phyloP scores from a whole-genome alignment of 2,113 vertebrate species.

The Bubo scandiacus region DNA sequence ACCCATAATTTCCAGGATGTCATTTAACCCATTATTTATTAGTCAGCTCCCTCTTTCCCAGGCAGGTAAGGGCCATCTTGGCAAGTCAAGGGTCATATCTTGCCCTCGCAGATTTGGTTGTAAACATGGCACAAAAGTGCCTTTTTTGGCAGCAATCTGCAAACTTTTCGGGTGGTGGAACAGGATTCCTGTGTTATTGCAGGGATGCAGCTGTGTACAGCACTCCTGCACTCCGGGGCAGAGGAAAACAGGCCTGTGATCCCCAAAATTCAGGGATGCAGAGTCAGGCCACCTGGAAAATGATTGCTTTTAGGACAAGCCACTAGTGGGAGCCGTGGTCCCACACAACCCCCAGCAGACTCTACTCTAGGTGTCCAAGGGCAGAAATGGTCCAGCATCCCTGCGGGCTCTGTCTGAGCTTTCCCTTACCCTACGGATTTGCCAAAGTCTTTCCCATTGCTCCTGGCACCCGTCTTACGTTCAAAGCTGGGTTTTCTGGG shows the following conservation, averaged over 20 bases:
- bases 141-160: background rate
- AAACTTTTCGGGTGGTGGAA: no score
- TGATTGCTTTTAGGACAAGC: background rate
- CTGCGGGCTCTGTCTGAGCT: accelerated
- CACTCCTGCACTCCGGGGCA: accelerated
- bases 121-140: accelerated
- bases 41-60: background rate
- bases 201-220: background rate
- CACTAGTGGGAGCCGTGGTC: constrained; percentile 32
- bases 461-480: background rate
- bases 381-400: accelerated
- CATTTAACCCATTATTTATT: background rate
- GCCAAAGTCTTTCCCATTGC: no score
- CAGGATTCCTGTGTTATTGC: no score
- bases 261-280: background rate
- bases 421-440: accelerated
- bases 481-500: background rate
- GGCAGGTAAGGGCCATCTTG: background rate
- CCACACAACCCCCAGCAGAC: background rate
- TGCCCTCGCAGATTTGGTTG: accelerated
- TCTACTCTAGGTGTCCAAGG: background rate
- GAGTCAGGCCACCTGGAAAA: background rate
- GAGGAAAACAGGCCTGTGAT: accelerated
- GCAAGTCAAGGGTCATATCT: background rate
- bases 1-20: background rate